Percentiles rank a stretch among this genome's conserved stretches.
Evolutionary conservation across 2,797 vertebrate genomes (phyloP).

Genomic region (Tympanoctomys barrerae): DNA sequence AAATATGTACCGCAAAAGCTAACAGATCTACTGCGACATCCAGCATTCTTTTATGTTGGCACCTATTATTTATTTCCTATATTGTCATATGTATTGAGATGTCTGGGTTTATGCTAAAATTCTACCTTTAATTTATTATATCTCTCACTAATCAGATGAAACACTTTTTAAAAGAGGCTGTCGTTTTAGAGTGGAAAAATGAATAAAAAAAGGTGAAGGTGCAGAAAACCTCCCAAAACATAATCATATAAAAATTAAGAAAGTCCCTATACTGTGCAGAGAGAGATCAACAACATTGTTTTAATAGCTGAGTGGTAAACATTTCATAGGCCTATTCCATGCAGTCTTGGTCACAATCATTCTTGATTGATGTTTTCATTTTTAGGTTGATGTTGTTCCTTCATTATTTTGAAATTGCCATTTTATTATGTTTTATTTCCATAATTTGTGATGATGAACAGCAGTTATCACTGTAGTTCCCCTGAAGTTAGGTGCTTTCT

Average conservation of each 20-base stretch:
- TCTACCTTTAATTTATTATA: background rate
- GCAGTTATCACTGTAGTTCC: background rate
- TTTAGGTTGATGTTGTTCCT: background rate
- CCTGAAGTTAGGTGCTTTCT: background rate
- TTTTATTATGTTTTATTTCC: background rate
- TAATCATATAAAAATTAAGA: background rate
- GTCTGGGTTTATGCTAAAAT: background rate
- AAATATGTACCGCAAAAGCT: background rate
- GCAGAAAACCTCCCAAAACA: background rate
- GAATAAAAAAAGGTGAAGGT: background rate
- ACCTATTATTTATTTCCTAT: background rate
- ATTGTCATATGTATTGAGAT: background rate
- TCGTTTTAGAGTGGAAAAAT: background rate
- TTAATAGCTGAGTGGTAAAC: background rate
- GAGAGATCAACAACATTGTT: background rate
- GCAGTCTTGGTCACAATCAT: background rate
- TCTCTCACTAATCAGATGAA: background rate
- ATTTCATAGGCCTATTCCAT: background rate
- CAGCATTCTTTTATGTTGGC: background rate
- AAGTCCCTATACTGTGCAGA: background rate
- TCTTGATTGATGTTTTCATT: background rate
- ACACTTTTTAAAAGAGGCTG: background rate
- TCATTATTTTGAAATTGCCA: background rate
- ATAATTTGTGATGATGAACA: background rate
- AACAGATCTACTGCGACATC: background rate